These are phyloP conservation scores for Microctonus hyperodae DNA, from an alignment of 2,888 invertebrate species.

Conservation along the genomic window DNA sequence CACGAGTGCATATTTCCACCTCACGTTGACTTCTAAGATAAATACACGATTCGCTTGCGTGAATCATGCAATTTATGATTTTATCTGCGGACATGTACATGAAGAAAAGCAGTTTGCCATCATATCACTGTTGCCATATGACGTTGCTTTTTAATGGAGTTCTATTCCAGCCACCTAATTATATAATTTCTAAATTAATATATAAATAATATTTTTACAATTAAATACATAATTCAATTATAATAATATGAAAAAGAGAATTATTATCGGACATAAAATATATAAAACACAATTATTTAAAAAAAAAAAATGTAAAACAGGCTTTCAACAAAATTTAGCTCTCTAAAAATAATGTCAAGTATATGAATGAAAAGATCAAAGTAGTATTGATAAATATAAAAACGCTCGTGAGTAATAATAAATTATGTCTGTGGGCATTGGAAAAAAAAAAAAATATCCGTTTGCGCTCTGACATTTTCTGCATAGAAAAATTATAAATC, in stretches of 20 bases:
- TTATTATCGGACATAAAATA: too few species aligned
- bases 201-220: background rate
- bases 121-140: background rate
- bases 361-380: too few species aligned
- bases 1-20: background rate
- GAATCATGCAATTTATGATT: background rate
- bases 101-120: too few species aligned
- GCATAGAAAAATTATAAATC: conserved; percentile 2
- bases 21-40: background rate
- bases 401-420: too few species aligned
- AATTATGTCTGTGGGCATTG: background rate
- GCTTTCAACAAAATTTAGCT: too few species aligned
- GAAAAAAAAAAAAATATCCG: background rate
- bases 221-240: background rate
- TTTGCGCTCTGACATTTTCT: too few species aligned
- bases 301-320: too few species aligned
- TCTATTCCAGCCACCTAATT: conserved; percentile 36
- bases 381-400: too few species aligned
- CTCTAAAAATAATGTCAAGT: too few species aligned
- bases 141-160: conserved; percentile 36
- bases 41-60: background rate
- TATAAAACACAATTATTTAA: too few species aligned
- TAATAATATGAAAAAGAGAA: too few species aligned
- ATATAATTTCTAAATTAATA: background rate
- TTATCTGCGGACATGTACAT: background rate